phyloP scores from a whole-genome alignment of 2,113 vertebrate species.

The Channa maculata region DNA sequence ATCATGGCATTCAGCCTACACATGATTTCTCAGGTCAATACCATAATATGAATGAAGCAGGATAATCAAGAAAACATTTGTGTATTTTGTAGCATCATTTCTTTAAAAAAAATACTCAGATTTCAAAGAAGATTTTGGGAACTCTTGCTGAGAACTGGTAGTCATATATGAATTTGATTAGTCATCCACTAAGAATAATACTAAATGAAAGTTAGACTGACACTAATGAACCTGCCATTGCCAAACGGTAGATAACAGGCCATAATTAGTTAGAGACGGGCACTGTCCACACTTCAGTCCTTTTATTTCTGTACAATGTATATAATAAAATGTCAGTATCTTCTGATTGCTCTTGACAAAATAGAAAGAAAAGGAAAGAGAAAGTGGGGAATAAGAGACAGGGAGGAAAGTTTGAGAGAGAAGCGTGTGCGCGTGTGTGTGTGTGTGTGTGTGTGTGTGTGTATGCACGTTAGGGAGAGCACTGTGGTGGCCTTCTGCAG shows the following conservation, averaged over 20 bases:
- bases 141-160: slow-evolving; percentile 40
- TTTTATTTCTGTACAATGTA: slow-evolving; percentile 14
- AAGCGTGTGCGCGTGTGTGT: not conserved
- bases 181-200: slow-evolving; percentile 65
- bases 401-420: slow-evolving; percentile 1
- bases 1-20: not conserved
- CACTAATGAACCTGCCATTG: slow-evolving; percentile 43
- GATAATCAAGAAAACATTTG: slow-evolving; percentile 40
- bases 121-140: slow-evolving; percentile 52
- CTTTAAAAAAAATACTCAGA: slow-evolving; percentile 26
- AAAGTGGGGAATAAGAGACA: slow-evolving; percentile 17
- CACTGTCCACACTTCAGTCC: slow-evolving; percentile 4
- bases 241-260: slow-evolving; percentile 1
- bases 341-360: slow-evolving; percentile 10
- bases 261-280: slow-evolving; percentile 8
- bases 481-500: slow-evolving; percentile 68
- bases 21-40: not conserved
- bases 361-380: slow-evolving; percentile 31
- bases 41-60: not conserved
- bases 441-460: slow-evolving; percentile 30
- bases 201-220: slow-evolving; percentile 62
- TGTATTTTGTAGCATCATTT: slow-evolving; percentile 41
- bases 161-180: slow-evolving; percentile 58
- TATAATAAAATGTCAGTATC: not conserved
- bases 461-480: slow-evolving; percentile 29